Conservation (phyloP, 2,888 invertebrate species). For the Eulithis prunata region DNA sequence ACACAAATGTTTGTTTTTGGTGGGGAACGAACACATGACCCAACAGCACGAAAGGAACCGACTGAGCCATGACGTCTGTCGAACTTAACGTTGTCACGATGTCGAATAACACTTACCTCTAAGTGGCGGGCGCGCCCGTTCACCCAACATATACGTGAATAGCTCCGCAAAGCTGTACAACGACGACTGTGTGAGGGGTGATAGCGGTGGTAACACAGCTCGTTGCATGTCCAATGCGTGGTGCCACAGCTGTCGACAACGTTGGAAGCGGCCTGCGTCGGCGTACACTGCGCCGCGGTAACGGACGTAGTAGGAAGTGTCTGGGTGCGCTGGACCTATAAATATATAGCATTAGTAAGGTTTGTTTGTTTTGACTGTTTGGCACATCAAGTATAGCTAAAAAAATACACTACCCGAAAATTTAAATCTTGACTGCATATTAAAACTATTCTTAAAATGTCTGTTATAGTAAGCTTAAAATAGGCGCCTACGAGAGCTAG, state of each 20-base stretch:
- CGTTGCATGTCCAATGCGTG: slow-evolving; percentile 99
- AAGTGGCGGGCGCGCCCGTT: slow-evolving; percentile 88
- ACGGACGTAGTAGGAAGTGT: slow-evolving; percentile 98
- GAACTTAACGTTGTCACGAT: no score
- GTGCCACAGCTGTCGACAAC: slow-evolving; percentile 97
- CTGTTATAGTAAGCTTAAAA: no score
- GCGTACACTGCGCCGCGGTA: slow-evolving; percentile 97
- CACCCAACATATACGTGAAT: slow-evolving; percentile 97
- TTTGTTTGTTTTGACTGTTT: no score
- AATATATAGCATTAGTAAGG: neutral
- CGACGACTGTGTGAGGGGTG: slow-evolving; percentile 97
- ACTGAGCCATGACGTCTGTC: no score
- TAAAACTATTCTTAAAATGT: no score
- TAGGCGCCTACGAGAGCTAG: no score
- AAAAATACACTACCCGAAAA: no score
- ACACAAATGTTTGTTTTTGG: no score
- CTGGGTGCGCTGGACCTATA: slow-evolving; percentile 95
- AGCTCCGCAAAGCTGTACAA: slow-evolving; percentile 97
- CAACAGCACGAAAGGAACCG: no score
- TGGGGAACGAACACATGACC: no score
- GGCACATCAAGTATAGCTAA: no score
- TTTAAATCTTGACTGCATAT: no score
- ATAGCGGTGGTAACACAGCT: slow-evolving; percentile 94
- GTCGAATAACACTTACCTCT: slow-evolving; percentile 66
- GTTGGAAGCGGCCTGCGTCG: slow-evolving; percentile 95